Base-by-base conservation (phyloP, 1,140 invertebrate genomes). In the Drosophila athabasca region DNA sequence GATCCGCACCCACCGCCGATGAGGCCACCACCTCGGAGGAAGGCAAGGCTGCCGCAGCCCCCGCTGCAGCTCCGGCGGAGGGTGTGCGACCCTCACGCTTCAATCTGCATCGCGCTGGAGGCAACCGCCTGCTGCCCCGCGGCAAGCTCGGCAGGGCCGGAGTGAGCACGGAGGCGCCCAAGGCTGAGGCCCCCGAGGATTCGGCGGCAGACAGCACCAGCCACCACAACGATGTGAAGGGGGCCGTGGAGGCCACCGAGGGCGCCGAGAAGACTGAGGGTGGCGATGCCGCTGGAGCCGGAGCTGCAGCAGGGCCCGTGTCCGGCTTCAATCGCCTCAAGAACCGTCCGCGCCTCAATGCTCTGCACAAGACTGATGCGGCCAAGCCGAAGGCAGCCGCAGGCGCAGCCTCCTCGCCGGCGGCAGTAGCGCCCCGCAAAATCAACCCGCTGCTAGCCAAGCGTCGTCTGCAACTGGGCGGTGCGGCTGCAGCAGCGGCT, bases 381-480 rank as follows among this genome's bases (percentile, higher is more conserved):
- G 67, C 73, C 55, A 89, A 90, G 71, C 64, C 88, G 5, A 83
- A 54, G 52, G 35, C 73, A 31, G 62, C 82, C 50, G 76, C 73
- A 60, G 80, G 76, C 50, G 76, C 73, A 15, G 49, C 69, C 35
- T 54, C 73, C 22, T 53, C 71, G 5, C 35, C 74, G 19, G 51
- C 59, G 8, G 52, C 64, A 9, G 71, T 67, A 26, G 78, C 76
- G 50, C 79, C 83, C 22, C 83, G 91, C 43, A 92, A 92, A 76
- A 78, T 91, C 26, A 92, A 92, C 59, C 90, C 91, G 43, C 65
- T 92, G 62, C 71, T 92, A 45, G 89, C 91, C 58, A 90, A 91
- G 71, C 74, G 90, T 43, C 87, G 90, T 50, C 73, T 92, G 45
- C 89, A 80, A 15, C 52, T 90, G 46, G 79, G 62, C 45, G 76